These are phyloP conservation scores for Acropternis orthonyx DNA, from an alignment of 2,797 vertebrate species.

Conservation along the genomic window DNA sequence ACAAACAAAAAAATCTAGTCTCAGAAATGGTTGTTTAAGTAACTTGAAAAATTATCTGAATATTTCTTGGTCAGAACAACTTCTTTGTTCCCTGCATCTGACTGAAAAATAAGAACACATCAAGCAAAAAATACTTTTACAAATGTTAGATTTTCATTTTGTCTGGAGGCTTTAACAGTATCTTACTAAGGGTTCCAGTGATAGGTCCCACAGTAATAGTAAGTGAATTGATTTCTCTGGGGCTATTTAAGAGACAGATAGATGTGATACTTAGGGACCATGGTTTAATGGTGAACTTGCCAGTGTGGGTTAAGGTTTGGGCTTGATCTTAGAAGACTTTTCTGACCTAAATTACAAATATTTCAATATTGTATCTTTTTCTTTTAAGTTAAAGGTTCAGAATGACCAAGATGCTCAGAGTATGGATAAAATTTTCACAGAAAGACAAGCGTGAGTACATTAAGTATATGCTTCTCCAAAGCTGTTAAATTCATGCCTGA, in stretches of 20 bases:
- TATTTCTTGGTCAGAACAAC: not conserved
- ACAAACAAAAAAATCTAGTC: not conserved
- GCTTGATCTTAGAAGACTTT: not conserved
- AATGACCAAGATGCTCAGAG: constrained; percentile 88
- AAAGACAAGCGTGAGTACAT: constrained; percentile 90
- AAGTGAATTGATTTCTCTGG: not conserved
- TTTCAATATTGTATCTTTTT: not conserved
- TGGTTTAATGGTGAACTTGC: not conserved
- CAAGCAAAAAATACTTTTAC: not conserved
- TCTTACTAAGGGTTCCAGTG: not conserved
- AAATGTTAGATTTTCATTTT: not conserved
- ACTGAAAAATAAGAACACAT: not conserved
- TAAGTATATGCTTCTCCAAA: not conserved
- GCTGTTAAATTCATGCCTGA: not conserved
- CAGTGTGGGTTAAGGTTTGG: not conserved
- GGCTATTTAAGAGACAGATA: not conserved
- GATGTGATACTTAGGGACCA: not conserved
- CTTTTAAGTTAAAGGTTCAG: constrained; percentile 87
- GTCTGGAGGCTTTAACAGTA: not conserved
- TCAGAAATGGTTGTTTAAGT: not conserved
- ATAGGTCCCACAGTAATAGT: not conserved
- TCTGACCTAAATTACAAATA: not conserved
- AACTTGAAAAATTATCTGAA: not conserved
- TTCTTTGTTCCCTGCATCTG: not conserved
- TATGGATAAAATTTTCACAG: constrained; percentile 92